phyloP scores from a whole-genome alignment of 1,140 invertebrate genomes.

The Ectropis grisescens region DNA sequence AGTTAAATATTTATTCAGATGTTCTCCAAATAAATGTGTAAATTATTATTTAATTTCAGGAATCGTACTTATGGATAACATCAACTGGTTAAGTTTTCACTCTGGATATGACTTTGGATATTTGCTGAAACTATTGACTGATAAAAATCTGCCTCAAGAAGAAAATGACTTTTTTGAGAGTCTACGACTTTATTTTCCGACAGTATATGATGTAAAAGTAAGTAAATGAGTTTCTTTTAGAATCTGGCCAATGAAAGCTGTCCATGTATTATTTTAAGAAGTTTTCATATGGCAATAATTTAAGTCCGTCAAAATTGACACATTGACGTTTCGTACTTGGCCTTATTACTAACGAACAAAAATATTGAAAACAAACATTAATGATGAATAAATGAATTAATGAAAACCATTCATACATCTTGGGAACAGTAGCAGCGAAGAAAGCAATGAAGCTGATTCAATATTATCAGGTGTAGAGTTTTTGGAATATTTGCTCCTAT shows the following conservation, averaged over 20 bases:
- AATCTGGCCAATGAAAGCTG: background rate
- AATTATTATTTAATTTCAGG: too few relatives aligned
- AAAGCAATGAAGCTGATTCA: too few relatives aligned
- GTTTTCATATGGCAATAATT: conserved; percentile 1
- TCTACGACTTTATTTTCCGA: conserved; percentile 94
- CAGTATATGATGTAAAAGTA: conserved; percentile 97
- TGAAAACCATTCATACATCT: too few relatives aligned
- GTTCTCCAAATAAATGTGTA: too few relatives aligned
- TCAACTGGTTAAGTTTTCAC: conserved; percentile 98
- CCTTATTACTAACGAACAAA: too few relatives aligned
- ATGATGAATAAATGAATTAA: too few relatives aligned
- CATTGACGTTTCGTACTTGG: conserved; percentile 1
- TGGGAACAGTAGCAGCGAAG: too few relatives aligned
- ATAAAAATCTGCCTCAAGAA: conserved; percentile 90
- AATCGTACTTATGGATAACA: conserved; percentile 93
- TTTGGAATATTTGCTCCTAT: too few relatives aligned
- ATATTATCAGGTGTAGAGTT: too few relatives aligned
- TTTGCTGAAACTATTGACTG: conserved; percentile 92
- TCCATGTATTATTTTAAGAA: too few relatives aligned
- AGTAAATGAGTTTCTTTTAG: conserved; percentile 14
- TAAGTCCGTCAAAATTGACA: conserved; percentile 1
- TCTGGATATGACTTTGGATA: conserved; percentile 99
- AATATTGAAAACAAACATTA: background rate
- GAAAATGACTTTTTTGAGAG: conserved; percentile 96
- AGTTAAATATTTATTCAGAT: too few relatives aligned